Evolutionary conservation across 2,113 vertebrate species (phyloP), one percentile per base, ranked within the genome.

Genomic region (Gallinago undulata): DNA sequence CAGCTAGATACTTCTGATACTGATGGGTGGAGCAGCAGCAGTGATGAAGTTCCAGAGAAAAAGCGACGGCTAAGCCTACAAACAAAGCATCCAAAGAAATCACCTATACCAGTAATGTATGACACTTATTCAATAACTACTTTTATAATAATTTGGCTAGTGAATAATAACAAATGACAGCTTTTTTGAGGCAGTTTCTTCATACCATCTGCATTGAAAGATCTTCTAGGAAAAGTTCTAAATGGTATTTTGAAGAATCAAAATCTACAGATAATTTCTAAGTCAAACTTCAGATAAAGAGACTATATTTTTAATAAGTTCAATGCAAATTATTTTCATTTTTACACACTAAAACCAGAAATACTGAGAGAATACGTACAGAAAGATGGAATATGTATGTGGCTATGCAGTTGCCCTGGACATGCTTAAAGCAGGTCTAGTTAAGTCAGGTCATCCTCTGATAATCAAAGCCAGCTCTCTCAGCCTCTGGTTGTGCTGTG

Each of bases 21-120:
- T 19, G 96, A 97, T 82, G 95, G 84, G 14, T 96, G 97, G 87
- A 96, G 88, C 95, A 97, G 88, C 92, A 95, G 84, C 78, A 94
- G 87, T 48, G 98, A 98, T 68, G 98, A 96, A 81, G 33, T 98
- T 77, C 98, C 98, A 55, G 96, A 98, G 84, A 99, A 99, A 97
- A 98, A 96, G 51, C 96, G 30, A 37, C 96, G 98, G 79, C 96
- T 98, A 74, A 98, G 97, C 87, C 87, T 97, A 2, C 53, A 97
- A 79, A 74, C 97, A 67, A 97, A 95, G 35, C 92, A 95, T 27
- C 89, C 83, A 39, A 97, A 83, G 88, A 96, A 90, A 82, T 78
- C 86, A 7, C 37, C 94, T 62, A 24, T 75, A 47, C 59, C 90
- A 81, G 74, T 94, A 92, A 89, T 50, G 98, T 98, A 98, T 84